These are phyloP conservation scores for Coecobrya sp. DNA, from an alignment of 2,888 invertebrate species.

Conservation along the genomic window DNA sequence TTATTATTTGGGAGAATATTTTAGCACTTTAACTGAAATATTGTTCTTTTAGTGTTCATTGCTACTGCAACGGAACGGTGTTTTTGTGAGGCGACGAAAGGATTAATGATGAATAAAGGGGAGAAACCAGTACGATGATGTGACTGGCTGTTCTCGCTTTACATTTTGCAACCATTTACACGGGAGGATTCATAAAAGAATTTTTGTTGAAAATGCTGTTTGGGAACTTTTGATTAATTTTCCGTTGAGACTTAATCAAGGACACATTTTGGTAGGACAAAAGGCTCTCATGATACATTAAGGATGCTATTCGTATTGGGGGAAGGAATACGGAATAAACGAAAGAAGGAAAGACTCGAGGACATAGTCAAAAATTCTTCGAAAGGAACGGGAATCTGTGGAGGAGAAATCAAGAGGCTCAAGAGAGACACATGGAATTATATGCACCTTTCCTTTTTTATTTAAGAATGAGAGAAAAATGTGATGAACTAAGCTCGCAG, in stretches of 20 bases:
- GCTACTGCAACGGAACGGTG: background rate
- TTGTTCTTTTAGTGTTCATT: conserved; percentile 1
- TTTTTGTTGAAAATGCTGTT: background rate
- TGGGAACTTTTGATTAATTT: background rate
- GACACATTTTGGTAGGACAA: conserved; percentile 36
- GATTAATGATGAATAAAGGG: background rate
- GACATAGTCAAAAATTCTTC: background rate
- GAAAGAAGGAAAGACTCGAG: background rate
- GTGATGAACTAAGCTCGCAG: background rate
- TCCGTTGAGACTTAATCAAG: background rate
- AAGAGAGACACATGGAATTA: background rate
- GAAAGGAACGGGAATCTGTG: background rate
- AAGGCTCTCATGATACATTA: background rate
- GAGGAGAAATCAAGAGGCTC: background rate
- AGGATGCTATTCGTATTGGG: background rate
- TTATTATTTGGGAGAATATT: background rate
- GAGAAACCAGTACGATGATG: background rate
- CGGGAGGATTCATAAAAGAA: background rate
- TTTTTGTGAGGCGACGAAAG: background rate
- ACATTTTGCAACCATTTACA: conserved; percentile 11
- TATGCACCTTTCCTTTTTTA: background rate
- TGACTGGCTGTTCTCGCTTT: background rate
- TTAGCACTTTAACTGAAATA: background rate
- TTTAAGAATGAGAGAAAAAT: background rate
- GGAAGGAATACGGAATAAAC: background rate